These are phyloP conservation scores for Antechinus flavipes DNA, from an alignment of 2,113 vertebrate species.

Conservation along the genomic window DNA sequence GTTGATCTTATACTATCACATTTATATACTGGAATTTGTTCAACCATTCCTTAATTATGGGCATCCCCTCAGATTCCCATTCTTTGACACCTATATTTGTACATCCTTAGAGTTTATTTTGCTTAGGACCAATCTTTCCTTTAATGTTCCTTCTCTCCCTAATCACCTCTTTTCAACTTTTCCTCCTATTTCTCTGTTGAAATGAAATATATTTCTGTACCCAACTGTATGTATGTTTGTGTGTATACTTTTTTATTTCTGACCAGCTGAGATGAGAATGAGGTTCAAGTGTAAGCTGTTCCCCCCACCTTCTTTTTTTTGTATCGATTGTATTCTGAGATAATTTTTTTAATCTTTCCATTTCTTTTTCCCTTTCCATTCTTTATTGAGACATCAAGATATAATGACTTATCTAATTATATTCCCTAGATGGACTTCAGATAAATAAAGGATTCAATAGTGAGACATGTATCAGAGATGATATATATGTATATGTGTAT, in stretches of 20 bases:
- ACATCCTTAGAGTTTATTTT: too few species aligned
- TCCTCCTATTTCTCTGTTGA: not conserved
- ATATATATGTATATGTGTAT: too few species aligned
- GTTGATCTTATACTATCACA: too few species aligned
- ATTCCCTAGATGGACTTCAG: not conserved
- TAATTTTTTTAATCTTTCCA: not conserved
- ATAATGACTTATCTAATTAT: not conserved
- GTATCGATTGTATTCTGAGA: not conserved
- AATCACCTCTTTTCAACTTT: not conserved
- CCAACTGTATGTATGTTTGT: not conserved
- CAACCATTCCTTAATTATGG: too few species aligned
- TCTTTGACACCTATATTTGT: too few species aligned
- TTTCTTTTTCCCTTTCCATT: not conserved
- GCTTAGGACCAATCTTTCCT: not conserved
- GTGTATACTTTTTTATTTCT: not conserved
- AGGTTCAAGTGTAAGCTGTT: not conserved
- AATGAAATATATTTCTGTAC: not conserved
- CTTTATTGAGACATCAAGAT: not conserved
- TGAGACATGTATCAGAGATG: not conserved
- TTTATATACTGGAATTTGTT: too few species aligned
- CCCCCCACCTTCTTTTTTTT: not conserved
- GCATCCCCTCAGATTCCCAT: too few species aligned
- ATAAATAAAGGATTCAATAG: not conserved
- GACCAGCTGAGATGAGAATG: not conserved
- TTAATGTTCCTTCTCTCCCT: not conserved